Evolutionary conservation across 2,797 vertebrate species (phyloP), one percentile per base, ranked within the genome.

Genomic region (Siniperca obscura): DNA sequence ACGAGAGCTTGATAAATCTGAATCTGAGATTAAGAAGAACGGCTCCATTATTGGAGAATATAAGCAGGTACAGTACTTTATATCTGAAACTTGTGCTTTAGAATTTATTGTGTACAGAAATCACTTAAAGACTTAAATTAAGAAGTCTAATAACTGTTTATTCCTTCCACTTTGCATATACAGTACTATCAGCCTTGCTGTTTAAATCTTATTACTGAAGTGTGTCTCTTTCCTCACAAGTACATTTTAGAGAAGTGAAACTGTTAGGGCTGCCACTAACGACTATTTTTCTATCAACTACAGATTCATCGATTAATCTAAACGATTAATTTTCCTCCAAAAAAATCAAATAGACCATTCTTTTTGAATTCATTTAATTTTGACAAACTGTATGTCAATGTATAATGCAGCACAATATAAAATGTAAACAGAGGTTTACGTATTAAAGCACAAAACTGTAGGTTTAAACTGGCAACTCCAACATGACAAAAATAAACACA

Each of bases 1-100:
- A 21, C 94, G 98, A 87, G 98, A 99, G 80, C 96, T 99, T 0
- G 98, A 99, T 92, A 99, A 99, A 80, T 97, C 98, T 0, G 98
- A 99, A 93, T 98, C 96, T 0, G 98, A 99, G 94, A 99, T 99
- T 76, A 99, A 96, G 94, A 99, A 99, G 94, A 99, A 99, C 71
- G 97, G 97, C 72, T 99, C 98, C 44, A 99, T 99, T 89, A 99
- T 99, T 38, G 97, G 97, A 55, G 98, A 99, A 94, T 99, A 99
- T 90, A 99, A 99, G 90, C 98, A 99, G 98, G 98, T 99, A 83
- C n/a, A 57, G 83, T 69, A 70, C 36, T 38, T 4, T 38, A 6
- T 25, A 16, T 25, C 6, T 67, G 0, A 36, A 50, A 34, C 8
- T 44, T 16, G 14, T 4, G 11, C 14, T 17, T 40, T 17, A 42